These are phyloP conservation scores for Drosophila sturtevanti DNA, from an alignment of 1,140 invertebrate species.

Conservation along the genomic window DNA sequence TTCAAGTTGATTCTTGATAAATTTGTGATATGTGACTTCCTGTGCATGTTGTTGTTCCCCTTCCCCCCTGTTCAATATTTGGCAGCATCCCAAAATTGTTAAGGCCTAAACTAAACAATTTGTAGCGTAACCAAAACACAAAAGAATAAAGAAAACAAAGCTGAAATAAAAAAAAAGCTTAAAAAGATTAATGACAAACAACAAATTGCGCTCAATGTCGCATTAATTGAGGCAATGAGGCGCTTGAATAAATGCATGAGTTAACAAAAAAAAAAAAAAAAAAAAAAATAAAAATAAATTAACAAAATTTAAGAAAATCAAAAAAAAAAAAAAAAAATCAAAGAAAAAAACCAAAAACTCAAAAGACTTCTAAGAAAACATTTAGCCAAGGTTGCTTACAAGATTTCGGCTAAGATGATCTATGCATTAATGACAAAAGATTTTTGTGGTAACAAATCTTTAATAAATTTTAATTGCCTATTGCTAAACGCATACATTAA, in stretches of 20 bases:
- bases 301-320: conserved; percentile 8
- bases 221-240: conserved; percentile 81
- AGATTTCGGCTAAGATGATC: conserved; percentile 16
- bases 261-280: conserved; percentile 45
- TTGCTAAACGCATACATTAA: not conserved
- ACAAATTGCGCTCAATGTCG: conserved; percentile 80
- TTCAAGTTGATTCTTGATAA: conserved; percentile 31
- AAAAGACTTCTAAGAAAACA: conserved; percentile 56
- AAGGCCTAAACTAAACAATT: not conserved
- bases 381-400: conserved; percentile 63
- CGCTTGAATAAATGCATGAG: conserved; percentile 76
- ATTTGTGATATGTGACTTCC: conserved; percentile 63
- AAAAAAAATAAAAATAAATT: conserved; percentile 23
- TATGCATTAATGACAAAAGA: not conserved
- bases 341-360: conserved; percentile 46
- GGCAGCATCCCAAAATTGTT: conserved; percentile 48
- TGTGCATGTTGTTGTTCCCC: conserved; percentile 19
- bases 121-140: not conserved
- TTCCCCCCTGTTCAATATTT: not conserved
- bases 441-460: not conserved
- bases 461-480: not conserved
- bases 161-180: conserved; percentile 25
- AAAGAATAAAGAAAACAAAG: conserved; percentile 19
- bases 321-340: conserved; percentile 47
- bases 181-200: conserved; percentile 79